Base-by-base conservation (phyloP, 2,113 vertebrate species). In the Nycticorax nycticorax region DNA sequence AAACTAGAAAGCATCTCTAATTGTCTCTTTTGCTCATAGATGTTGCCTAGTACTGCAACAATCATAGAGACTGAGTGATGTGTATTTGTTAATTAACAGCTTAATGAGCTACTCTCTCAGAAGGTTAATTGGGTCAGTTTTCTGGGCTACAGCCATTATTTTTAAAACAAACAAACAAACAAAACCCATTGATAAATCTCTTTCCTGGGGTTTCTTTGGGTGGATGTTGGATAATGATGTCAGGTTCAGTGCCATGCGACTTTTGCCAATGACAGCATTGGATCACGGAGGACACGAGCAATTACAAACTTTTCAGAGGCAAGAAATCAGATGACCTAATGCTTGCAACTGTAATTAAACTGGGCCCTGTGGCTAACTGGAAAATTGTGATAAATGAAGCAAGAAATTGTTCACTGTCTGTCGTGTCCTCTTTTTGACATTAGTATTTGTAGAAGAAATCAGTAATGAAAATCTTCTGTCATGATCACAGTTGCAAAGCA, bases 51-150 rank as follows among this genome's bases (percentile, higher is more conserved):
- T 52, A 78, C 39, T 66, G 71, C 39, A 94, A 78, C 30, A 75
- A 53, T 60, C 50, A 50, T 1, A 75, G 59, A 27, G 27, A 41
- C 52, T 35, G n/a, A 77, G 19, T 60, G 50, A 68, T 27, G 20
- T 27, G 22, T 63, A 37, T 93, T 85, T 91, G 52, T 81, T 92
- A 95, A 91, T 91, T 89, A 95, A 55, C 55, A 64, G 30, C 37
- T 81, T 93, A 86, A 94, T 75, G 67, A 96, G 39, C n/a, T 72
- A 16, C 27, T 55, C 23, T 59, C 33, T 66, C 32, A 93, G 60
- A 62, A 92, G 83, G 57, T 45, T 82, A 80, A 88, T 91, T 71
- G 81, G 72, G 32, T 74, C 71, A 71, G 37, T 50, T 79, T 80
- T 62, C 53, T n/a, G 59, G 22, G 37, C 86, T 93, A 47, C n/a